Conservation (phyloP, 2,888 invertebrate species). For the Xiphydria camelus region DNA sequence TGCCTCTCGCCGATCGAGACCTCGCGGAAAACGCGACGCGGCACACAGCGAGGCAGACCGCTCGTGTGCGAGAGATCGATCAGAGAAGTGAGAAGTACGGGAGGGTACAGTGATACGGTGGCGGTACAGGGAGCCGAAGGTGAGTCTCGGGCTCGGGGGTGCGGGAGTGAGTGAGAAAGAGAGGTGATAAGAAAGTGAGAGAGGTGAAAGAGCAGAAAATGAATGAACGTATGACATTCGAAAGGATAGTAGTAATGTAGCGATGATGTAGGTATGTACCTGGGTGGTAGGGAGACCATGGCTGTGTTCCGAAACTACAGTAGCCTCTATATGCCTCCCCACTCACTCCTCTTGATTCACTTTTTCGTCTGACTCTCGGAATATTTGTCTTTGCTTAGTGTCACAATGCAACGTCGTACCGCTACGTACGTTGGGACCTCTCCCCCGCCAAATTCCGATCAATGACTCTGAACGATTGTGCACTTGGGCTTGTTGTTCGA, state of each 20-base stretch:
- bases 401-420: conserved; percentile 34
- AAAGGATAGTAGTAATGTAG: conserved; percentile 28
- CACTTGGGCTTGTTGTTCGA: conserved; percentile 46
- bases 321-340: conserved; percentile 53
- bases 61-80: too few species aligned
- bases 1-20: too few species aligned
- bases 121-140: too few species aligned
- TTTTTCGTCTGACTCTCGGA: conserved; percentile 20
- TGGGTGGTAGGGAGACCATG: conserved; percentile 68
- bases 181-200: conserved; percentile 8
- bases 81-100: conserved; percentile 1
- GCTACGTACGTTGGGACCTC: conserved; percentile 45
- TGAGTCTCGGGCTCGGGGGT: too few species aligned
- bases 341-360: conserved; percentile 44
- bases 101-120: too few species aligned
- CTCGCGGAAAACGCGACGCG: too few species aligned
- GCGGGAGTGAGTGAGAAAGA: neutral
- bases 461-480: conserved; percentile 46
- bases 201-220: conserved; percentile 12
- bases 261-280: conserved; percentile 61
- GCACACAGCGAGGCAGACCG: neutral
- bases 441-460: conserved; percentile 48
- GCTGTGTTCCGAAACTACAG: conserved; percentile 67
- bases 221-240: conserved; percentile 11
- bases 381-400: conserved; percentile 28